Percentiles rank a stretch among this genome's conserved stretches.
Conservation (phyloP, 2,888 invertebrate species). For the Parapristionchus giblindavisi region DNA sequence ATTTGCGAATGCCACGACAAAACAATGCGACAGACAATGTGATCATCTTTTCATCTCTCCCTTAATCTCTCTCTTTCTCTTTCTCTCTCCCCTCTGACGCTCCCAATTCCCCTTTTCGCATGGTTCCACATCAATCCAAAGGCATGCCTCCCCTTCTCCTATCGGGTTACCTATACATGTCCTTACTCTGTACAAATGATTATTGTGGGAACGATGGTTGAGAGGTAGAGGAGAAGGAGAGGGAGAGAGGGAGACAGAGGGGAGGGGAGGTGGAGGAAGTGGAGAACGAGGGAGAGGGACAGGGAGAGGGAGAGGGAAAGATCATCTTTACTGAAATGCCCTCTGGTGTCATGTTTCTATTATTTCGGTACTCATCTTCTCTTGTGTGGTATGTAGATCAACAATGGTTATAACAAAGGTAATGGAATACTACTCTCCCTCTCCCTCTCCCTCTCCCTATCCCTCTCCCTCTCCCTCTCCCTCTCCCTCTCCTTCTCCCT, state of each 20-base stretch:
- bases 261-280: conserved; percentile 2
- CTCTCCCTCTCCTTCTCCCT: background rate
- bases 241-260: background rate
- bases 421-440: no score
- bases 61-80: background rate
- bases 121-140: background rate
- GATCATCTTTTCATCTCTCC: background rate
- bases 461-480: background rate
- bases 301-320: conserved; percentile 7
- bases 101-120: background rate
- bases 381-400: no score
- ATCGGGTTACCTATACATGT: background rate
- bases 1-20: background rate
- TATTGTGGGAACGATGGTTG: background rate
- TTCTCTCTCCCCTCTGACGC: conserved; percentile 10
- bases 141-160: no score
- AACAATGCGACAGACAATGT: background rate
- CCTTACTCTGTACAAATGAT: background rate
- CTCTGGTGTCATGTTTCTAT: no score
- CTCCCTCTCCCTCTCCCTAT: background rate
- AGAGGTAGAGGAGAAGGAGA: background rate
- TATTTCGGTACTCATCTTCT: no score
- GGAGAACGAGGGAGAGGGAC: background rate
- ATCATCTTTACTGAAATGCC: conserved; percentile 3
- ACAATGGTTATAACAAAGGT: no score